Conservation (phyloP, 64 coral and sea anemone species). For the Dendronephthya gigantea region DNA sequence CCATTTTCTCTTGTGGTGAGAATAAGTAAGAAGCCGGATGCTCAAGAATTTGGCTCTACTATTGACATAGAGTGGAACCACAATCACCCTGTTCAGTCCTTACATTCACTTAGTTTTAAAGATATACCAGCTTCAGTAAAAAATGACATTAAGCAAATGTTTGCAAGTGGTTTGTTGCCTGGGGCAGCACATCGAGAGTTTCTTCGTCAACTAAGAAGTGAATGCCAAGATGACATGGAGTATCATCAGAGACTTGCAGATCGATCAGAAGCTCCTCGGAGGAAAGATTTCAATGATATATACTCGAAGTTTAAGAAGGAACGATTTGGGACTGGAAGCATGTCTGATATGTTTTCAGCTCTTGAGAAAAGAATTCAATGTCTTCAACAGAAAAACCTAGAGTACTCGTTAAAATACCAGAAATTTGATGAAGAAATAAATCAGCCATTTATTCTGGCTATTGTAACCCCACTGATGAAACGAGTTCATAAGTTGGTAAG, state of each 20-base stretch:
- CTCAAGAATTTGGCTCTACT: neutral
- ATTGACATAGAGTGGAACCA: conserved; percentile 1
- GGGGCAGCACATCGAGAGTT: neutral
- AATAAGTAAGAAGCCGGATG: neutral
- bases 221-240: conserved; percentile 4
- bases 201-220: neutral
- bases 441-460: neutral
- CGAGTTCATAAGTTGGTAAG: neutral
- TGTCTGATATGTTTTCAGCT: neutral
- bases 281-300: neutral
- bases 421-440: neutral
- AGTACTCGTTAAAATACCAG: neutral
- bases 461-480: neutral
- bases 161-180: neutral
- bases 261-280: neutral
- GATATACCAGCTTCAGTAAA: neutral
- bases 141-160: neutral
- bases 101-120: neutral
- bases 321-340: neutral
- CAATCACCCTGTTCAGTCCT: neutral
- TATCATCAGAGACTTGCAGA: neutral
- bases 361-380: neutral
- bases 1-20: neutral
- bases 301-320: neutral
- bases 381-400: neutral